Base-by-base conservation (phyloP, 2,888 invertebrate species). In the Acleris sparsana region DNA sequence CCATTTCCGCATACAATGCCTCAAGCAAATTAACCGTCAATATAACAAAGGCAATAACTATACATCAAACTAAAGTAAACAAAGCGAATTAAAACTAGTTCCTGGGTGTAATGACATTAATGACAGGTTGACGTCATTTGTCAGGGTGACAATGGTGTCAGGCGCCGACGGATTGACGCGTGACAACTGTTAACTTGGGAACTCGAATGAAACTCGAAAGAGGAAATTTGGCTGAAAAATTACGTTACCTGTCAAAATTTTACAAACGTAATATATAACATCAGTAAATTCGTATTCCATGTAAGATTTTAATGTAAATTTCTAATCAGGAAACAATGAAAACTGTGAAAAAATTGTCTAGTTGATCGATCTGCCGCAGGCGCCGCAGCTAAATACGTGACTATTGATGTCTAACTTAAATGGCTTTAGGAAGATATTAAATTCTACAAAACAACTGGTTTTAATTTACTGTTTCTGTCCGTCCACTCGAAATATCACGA, bases 131-230 rank as follows among this genome's bases (percentile, higher is more conserved):
- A 80, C 82, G 85, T 83, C 85, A 83, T 83, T 82, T 86, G 85
- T 86, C 85, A 81, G 79, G 81, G 78, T 76, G 77, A 79, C 84
- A 86, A 86, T 86, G 88, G 88, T 88, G 87, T 86, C 89, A 85
- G 85, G 82, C 84, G 78, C 82, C 72, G 84, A 76, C 75, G 84
- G 87, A 87, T 82, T 86, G 89, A 88, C 85, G 84, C 78, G 77
- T 80, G 88, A 82, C 88, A 75, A 76, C 67, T 74, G 22, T 67
- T 53, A 53, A 72, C 71, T 48, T 13, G 39, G 65, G 62, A 69
- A 72, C 63, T 71, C 73, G 71, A 66, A 65, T 9, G 44, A 16
- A n/a, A 61, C 69, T 71, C 71, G 64, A 43, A 20, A 13, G 49
- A 13, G 20, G 9, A n/a, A 17, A 17, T n/a, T 17, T 46, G n/a